Evolutionary conservation across 2,888 invertebrate species (phyloP).

Genomic region (Ecdyonurus torrentis): DNA sequence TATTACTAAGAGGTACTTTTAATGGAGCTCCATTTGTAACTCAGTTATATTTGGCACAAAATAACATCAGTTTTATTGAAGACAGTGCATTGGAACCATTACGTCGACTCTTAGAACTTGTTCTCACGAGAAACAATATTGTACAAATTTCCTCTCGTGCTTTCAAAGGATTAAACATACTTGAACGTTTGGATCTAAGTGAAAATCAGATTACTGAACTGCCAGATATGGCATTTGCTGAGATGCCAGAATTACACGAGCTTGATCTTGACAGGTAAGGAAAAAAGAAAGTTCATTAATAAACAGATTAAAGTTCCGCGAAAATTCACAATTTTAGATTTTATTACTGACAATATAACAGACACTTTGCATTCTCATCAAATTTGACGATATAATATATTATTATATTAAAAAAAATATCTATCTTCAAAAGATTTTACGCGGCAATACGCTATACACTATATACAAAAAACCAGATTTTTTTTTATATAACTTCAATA

Average conservation of each 20-base stretch:
- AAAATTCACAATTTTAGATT: too few species aligned
- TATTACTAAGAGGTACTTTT: slow-evolving; percentile 18
- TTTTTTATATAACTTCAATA: too few species aligned
- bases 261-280: slow-evolving; percentile 15
- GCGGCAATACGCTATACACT: too few species aligned
- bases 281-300: background rate
- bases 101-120: slow-evolving; percentile 17
- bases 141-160: slow-evolving; percentile 16
- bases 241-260: slow-evolving; percentile 17
- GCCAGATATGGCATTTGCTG: slow-evolving; percentile 19
- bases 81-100: slow-evolving; percentile 19
- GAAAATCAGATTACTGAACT: slow-evolving; percentile 18
- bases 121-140: slow-evolving; percentile 18
- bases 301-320: background rate
- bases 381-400: too few species aligned
- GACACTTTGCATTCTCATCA: too few species aligned
- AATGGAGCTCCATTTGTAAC: slow-evolving; percentile 16
- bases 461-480: too few species aligned
- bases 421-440: too few species aligned
- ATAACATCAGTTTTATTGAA: slow-evolving; percentile 18
- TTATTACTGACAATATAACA: too few species aligned
- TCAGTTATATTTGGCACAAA: slow-evolving; percentile 17
- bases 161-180: slow-evolving; percentile 15
- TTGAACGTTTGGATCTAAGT: slow-evolving; percentile 17
- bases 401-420: too few species aligned